phyloP scores from a whole-genome alignment of 2,113 vertebrate genomes.

The Solenodon paradoxus region DNA sequence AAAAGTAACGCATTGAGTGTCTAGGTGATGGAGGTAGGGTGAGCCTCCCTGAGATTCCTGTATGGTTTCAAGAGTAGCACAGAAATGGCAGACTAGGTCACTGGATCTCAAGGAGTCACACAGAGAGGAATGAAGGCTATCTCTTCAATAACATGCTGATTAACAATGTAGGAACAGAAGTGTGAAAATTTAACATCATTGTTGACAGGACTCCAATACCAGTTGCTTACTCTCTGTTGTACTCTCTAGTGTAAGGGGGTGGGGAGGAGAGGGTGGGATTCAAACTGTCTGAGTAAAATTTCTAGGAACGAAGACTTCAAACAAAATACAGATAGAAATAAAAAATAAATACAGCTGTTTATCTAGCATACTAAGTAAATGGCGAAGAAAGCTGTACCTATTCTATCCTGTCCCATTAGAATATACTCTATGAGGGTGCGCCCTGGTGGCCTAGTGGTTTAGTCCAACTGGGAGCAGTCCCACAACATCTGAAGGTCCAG shows the following conservation, averaged over 20 bases:
- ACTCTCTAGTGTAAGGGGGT: fast-evolving
- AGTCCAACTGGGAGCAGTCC: too few species aligned
- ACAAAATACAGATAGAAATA: neutral
- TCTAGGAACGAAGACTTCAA: neutral
- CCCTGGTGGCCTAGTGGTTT: too few species aligned
- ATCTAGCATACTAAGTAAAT: neutral
- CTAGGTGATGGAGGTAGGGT: fast-evolving
- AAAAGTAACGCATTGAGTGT: fast-evolving
- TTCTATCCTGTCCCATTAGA: neutral
- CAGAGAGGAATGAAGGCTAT: neutral
- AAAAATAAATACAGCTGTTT: neutral
- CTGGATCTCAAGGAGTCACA: neutral
- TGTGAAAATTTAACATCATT: fast-evolving
- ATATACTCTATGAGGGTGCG: too few species aligned
- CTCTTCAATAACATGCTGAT: fast-evolving
- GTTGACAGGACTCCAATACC: neutral
- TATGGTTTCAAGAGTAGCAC: neutral
- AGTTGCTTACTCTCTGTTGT: too few species aligned
- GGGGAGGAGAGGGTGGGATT: neutral
- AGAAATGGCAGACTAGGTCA: neutral
- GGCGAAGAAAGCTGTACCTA: neutral
- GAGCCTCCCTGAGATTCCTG: neutral
- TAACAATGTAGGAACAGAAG: too few species aligned
- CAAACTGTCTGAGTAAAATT: neutral
- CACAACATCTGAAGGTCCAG: too few species aligned